Conservation (phyloP, 2,888 invertebrate species). For the Cactoblastis cactorum region DNA sequence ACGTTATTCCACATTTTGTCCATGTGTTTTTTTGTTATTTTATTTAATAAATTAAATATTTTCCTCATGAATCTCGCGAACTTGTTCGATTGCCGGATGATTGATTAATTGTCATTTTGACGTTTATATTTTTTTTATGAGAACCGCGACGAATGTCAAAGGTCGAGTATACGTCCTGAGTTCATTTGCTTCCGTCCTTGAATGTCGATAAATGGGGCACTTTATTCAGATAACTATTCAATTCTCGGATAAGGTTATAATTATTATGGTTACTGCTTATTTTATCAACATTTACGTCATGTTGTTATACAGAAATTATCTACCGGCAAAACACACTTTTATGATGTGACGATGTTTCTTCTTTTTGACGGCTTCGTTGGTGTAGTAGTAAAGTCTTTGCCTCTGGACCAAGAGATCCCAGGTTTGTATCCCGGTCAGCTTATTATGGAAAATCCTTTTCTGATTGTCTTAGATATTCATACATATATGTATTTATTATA, state of each 20-base stretch:
- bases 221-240: background rate
- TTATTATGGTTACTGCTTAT: background rate
- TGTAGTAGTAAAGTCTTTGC: too few relatives aligned
- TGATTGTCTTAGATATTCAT: too few relatives aligned
- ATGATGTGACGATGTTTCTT: too few relatives aligned
- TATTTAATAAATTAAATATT: background rate
- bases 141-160: constrained; percentile 22
- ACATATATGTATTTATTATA: too few relatives aligned
- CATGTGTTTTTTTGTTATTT: constrained; percentile 9
- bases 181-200: constrained; percentile 13
- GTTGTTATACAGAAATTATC: background rate
- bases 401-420: too few relatives aligned
- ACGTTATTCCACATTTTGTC: constrained; percentile 20
- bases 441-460: too few relatives aligned
- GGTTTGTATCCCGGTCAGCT: too few relatives aligned
- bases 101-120: constrained; percentile 20
- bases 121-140: constrained; percentile 20
- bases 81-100: background rate
- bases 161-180: constrained; percentile 16
- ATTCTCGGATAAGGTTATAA: background rate
- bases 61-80: background rate
- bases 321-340: too few relatives aligned
- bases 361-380: too few relatives aligned
- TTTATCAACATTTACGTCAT: background rate
- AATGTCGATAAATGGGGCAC: constrained; percentile 12